Percentiles rank a stretch among this genome's conserved stretches.
phyloP scores from a whole-genome alignment of 2,888 invertebrate genomes.

The Scaptomyza parva region DNA sequence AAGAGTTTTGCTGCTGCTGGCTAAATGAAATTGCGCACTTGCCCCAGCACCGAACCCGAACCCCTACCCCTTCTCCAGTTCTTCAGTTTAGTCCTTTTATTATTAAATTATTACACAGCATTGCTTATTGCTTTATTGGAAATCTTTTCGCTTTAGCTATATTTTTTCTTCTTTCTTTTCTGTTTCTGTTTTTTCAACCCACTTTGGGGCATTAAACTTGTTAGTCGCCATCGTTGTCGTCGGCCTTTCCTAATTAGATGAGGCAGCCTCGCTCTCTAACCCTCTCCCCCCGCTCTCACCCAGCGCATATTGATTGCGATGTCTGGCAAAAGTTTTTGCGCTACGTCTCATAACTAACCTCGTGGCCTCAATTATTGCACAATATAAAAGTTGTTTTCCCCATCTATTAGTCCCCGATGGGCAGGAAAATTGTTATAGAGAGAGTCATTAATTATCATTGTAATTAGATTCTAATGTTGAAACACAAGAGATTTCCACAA shows the following conservation, averaged over 20 bases:
- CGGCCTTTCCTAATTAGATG: conserved; percentile 55
- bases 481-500: neutral
- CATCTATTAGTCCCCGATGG: neutral
- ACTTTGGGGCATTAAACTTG: conserved; percentile 37
- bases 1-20: conserved; percentile 34
- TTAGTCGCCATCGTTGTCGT: conserved; percentile 27
- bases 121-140: conserved; percentile 72
- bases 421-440: conserved; percentile 7
- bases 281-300: neutral
- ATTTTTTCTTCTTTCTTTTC: neutral
- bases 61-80: too few species aligned
- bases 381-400: conserved; percentile 18
- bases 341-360: conserved; percentile 16
- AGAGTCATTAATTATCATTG: conserved; percentile 38
- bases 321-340: conserved; percentile 30
- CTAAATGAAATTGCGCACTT: conserved; percentile 43
- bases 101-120: conserved; percentile 69
- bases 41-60: conserved; percentile 11
- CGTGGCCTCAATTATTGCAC: conserved; percentile 27
- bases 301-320: conserved; percentile 53
- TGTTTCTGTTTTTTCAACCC: conserved; percentile 1
- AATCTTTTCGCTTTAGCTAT: too few species aligned
- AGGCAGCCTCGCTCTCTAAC: conserved; percentile 9
- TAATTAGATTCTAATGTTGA: conserved; percentile 1
- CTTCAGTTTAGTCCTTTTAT: conserved; percentile 44